Base-by-base conservation (phyloP, 1,140 invertebrate genomes). In the Eupeodes corollae region DNA sequence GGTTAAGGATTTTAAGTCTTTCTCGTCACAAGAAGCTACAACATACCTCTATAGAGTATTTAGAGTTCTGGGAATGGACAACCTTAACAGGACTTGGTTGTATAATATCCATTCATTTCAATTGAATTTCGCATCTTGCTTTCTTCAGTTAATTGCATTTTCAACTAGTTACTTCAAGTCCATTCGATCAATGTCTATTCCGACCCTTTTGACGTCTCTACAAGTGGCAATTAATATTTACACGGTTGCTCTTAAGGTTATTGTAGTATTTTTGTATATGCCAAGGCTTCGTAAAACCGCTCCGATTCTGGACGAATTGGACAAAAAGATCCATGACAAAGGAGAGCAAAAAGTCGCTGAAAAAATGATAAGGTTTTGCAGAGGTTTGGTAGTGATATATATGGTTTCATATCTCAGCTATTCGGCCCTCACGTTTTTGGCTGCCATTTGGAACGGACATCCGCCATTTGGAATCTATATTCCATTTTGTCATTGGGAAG, bases 381-480 rank as follows among this genome's bases (percentile, higher is more conserved):
- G 56, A 12, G 31, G 52, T 6, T 46, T 57, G 12, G 49, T 59
- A 1, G 48, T 56, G 37, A 43, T 54, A 35, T 59, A 56, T 14
- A 50, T 49, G 30, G 51, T 52, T 14, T 38, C 44, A 30, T 58
- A 58, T 31, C 51, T 42, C 34, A 47, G 51, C 47, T 59, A 59
- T 42, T 52, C 56, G 32, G 18, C 46, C 2, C 52, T 49, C 38
- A 57, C 56, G 0, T 56, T 56, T 3, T 39, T 59, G n/a, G 34
- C 46, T 32, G 46, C 56, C 13, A 52, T 54, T 2, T 44, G 52
- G 1, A 39, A 54, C 6, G 48, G 45, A 0, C 57, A 54, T 18
- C 54, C 54, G 13, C 57, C 57, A 5, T 59, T 56, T 37, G 46
- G 50, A 12, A n/a, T 58, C 3, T 59, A 59, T 14, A 19, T 54